Evolutionary conservation across 2,113 vertebrate species (phyloP).

Genomic region (Urocynchramus pylzowi): DNA sequence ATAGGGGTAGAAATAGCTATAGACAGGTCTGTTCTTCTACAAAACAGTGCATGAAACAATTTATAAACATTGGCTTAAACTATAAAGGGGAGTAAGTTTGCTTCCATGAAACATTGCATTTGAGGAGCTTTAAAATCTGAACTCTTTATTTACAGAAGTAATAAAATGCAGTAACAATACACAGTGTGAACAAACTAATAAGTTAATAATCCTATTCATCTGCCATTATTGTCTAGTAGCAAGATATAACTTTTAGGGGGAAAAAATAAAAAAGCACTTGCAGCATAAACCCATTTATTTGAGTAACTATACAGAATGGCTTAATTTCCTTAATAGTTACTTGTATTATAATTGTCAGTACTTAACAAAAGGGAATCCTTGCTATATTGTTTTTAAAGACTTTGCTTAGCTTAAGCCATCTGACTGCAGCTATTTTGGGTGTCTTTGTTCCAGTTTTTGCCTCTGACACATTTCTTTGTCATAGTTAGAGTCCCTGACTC

Average conservation of each 20-base stretch:
- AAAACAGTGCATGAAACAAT: not conserved
- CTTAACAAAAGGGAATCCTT: not conserved
- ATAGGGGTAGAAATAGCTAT: not conserved
- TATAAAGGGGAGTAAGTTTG: not conserved
- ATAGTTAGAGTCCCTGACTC: not conserved
- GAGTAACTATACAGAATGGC: not conserved
- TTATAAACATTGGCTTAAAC: not conserved
- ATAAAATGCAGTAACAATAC: not conserved
- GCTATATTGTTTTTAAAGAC: not conserved
- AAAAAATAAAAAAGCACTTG: not conserved
- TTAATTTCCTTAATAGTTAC: not conserved
- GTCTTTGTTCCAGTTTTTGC: not conserved
- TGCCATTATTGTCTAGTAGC: not conserved
- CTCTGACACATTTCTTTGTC: not conserved
- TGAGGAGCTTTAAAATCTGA: not conserved
- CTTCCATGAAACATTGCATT: not conserved
- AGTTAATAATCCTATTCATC: not conserved
- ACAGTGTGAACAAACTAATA: not conserved
- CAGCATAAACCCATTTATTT: not conserved
- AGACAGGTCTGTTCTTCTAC: not conserved
- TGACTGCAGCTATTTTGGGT: not conserved
- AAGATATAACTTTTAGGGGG: accelerated
- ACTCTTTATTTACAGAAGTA: not conserved
- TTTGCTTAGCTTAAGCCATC: not conserved
- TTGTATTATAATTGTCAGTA: not conserved